Percentiles rank a stretch among this genome's conserved stretches.
Conservation (phyloP, 1,140 invertebrate species). For the Dendroctonus ponderosae region DNA sequence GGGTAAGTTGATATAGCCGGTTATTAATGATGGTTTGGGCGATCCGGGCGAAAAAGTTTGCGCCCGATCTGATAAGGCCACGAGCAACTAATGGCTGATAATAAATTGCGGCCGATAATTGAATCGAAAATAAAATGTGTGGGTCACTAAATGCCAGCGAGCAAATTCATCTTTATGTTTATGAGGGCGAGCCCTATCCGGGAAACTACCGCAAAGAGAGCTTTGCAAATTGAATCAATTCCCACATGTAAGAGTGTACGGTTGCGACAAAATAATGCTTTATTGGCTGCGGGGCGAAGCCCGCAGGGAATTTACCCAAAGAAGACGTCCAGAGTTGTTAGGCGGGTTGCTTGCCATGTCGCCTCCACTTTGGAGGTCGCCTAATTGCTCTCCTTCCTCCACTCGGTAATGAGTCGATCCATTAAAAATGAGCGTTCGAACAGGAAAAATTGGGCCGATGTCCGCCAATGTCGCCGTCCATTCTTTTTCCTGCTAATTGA, state of each 20-base stretch:
- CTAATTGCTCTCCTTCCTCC: too few species aligned
- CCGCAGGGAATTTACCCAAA: slow-evolving; percentile 13
- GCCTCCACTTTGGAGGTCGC: too few species aligned
- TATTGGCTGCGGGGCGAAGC: slow-evolving; percentile 12
- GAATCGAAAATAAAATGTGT: slow-evolving; percentile 3
- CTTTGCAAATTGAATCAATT: slow-evolving; percentile 23
- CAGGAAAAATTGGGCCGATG: too few species aligned
- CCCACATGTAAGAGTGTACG: slow-evolving; percentile 16
- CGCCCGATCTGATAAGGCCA: slow-evolving; percentile 13
- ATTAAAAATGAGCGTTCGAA: too few species aligned
- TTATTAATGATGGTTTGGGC: slow-evolving; percentile 19
- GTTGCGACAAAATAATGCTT: slow-evolving; percentile 23
- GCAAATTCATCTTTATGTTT: too few species aligned
- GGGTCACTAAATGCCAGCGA: too few species aligned
- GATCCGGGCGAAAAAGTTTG: slow-evolving; percentile 17
- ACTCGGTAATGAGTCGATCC: too few species aligned
- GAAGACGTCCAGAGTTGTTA: neutral
- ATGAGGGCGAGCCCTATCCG: too few species aligned
- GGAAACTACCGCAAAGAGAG: neutral
- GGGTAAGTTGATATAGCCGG: slow-evolving; percentile 23
- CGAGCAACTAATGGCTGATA: slow-evolving; percentile 23
- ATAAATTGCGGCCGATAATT: slow-evolving; percentile 23
- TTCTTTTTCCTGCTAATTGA: too few species aligned
- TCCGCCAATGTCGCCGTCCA: too few species aligned
- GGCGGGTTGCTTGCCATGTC: neutral